Evolutionary conservation across 2,113 vertebrate species (phyloP), one percentile per base, ranked within the genome.

Genomic region (Ophthalmolycus amberensis): DNA sequence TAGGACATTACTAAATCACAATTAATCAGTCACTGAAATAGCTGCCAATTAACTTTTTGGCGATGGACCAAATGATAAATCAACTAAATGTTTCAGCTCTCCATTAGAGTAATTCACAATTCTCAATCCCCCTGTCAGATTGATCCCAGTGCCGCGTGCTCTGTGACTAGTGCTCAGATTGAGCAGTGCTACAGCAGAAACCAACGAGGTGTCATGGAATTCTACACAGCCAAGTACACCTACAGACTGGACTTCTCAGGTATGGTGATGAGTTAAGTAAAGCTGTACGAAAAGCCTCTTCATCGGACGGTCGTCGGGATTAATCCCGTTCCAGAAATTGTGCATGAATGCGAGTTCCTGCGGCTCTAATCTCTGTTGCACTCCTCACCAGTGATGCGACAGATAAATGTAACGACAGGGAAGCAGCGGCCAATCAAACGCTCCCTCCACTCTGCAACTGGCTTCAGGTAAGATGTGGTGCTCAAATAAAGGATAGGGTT

Each of bases 151-250:
- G 95, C 95, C 73, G 96, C 96, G 46, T 98, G 97, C 92, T 97
- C 97, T 42, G 94, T 98, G 86, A 98, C 96, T 89, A 99, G 96
- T 76, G 96, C 98, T 92, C 97, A 99, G 90, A 98, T 99, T 67
- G 98, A 99, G 90, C 96, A 94, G 87, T 96, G 96, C 92, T 99
- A 97, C 94, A 96, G 75, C 93, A 92, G 95, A 86, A 96, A 98
- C 89, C 97, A 97, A 20, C 94, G 88, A 14, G 97, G 97, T 20
- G 95, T 96, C 73, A 91, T 99, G 94, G 96, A 95, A 69, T 99
- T 99, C 92, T 96, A 96, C 82, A 99, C 98, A 59, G 93, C 96
- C 69, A 99, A 99, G 94, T 99, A 98, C 94, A 98, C 97, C 80
- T 99, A 99, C 95, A 95, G 90, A 6, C 92, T 99, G 84, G 97